Base-by-base conservation (phyloP, 2,797 vertebrate genomes). In the Onychomys arenicola region DNA sequence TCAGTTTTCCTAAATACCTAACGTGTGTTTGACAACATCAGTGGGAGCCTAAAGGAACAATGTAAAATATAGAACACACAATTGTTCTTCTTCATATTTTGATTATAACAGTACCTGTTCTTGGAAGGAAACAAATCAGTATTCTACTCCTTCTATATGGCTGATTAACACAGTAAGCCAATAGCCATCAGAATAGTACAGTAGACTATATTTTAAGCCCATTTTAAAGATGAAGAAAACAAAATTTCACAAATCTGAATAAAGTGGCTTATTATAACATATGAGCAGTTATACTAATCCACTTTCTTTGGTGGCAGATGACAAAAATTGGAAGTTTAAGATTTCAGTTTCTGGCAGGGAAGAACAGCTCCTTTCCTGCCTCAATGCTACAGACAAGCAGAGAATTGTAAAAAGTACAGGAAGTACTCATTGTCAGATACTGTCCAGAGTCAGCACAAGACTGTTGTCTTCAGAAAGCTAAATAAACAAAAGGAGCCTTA, bases 401-500 rank as follows among this genome's bases (percentile, higher is more conserved):
- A 86, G 92, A 90, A 73, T 4, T 11, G 27, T 57, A 27, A 10
- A 82, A 87, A 77, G 5, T 46, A 78, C 46, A 90, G 37, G 57
- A 94, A 87, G 16, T 46, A 85, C 73, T 87, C 37, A 65, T 84
- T 83, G 90, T 94, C 29, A 92, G 55, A n/a, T 37, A 71, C 67
- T 67, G 34, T 40, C 61, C 2, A 25, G 37, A 27, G 90, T 40
- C 29, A 78, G 46, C 65, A 59, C 4, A 80, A 16, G 61, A 86
- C 40, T 34, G 2, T 43, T 16, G 76, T 73, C 61, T 90, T 80
- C n/a, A 21, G 78, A 71, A 69, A 95, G 17, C 49, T 40, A 91
- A 90, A 92, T 27, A 92, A 89, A 76, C 34, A 93, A 67, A 93
- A 13, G 78, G 71, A 88, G 46, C 37, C n/a, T 55, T 83, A 78